phyloP scores from a whole-genome alignment of 2,797 vertebrate genomes.

The Peromyscus nudipes region DNA sequence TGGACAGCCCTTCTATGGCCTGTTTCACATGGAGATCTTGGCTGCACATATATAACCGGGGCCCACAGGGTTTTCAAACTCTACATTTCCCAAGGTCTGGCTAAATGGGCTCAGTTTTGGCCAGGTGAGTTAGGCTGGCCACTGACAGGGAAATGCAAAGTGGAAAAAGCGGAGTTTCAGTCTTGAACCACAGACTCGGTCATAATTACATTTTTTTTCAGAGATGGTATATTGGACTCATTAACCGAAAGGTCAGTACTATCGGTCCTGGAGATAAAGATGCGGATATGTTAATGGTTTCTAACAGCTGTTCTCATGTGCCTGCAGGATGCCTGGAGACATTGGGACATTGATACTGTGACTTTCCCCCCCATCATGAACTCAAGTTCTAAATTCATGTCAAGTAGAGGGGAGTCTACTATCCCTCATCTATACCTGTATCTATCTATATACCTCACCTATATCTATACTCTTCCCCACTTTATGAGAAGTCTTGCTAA shows the following conservation, averaged over 20 bases:
- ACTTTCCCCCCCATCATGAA: neutral
- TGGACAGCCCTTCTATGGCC: neutral
- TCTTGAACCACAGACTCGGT: neutral
- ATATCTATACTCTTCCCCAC: neutral
- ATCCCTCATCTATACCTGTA: neutral
- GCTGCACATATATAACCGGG: neutral
- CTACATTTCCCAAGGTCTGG: neutral
- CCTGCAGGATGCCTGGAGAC: neutral
- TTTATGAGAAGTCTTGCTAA: neutral
- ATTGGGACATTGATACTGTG: neutral
- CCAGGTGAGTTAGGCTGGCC: neutral
- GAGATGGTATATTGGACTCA: neutral
- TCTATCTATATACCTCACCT: neutral
- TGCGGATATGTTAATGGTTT: neutral
- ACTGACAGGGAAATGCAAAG: neutral
- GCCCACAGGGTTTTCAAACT: neutral
- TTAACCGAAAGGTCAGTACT: neutral
- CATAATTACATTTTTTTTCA: neutral
- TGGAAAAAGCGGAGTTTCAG: neutral
- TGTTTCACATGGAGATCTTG: conserved; percentile 22
- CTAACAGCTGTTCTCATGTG: neutral
- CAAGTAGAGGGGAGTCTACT: neutral
- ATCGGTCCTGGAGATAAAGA: neutral
- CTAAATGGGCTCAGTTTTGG: neutral
- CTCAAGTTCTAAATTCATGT: neutral